Percentiles rank a stretch among this genome's conserved stretches.
These are phyloP conservation scores for Zaprionus ornatus DNA, from an alignment of 1,140 invertebrate genomes.

Conservation along the genomic window DNA sequence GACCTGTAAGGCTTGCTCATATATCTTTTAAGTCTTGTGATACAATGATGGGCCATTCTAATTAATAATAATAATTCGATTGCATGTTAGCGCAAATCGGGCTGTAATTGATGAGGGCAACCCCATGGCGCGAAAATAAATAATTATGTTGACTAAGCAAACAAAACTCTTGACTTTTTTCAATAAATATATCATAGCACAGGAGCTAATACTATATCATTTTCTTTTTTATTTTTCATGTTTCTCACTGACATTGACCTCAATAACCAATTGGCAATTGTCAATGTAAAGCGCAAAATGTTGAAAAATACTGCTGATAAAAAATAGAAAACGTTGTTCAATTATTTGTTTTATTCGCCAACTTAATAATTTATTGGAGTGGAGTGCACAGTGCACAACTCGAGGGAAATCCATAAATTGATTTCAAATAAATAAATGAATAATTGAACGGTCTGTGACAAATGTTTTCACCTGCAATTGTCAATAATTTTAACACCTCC, in stretches of 20 bases:
- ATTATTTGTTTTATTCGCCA: constrained; percentile 37
- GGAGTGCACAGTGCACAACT: not conserved
- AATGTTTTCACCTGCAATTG: constrained; percentile 63
- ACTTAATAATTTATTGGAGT: constrained; percentile 59
- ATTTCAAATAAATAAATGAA: constrained; percentile 49
- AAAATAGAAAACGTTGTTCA: constrained; percentile 22
- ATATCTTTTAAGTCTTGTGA: constrained; percentile 77
- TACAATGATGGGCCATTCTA: constrained; percentile 71
- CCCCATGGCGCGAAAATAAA: constrained; percentile 36
- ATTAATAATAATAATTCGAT: constrained; percentile 74
- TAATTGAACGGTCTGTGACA: constrained; percentile 61
- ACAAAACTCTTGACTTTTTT: constrained; percentile 32
- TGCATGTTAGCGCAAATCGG: constrained; percentile 54
- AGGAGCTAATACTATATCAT: constrained; percentile 11
- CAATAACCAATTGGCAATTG: constrained; percentile 41
- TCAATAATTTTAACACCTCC: constrained; percentile 62
- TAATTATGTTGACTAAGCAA: constrained; percentile 30
- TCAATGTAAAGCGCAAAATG: constrained; percentile 43
- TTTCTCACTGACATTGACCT: constrained; percentile 63
- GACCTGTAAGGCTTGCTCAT: constrained; percentile 15
- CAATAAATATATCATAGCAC: constrained; percentile 3
- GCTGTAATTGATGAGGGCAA: constrained; percentile 57
- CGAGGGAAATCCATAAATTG: not conserved
- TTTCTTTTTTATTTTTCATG: not conserved
- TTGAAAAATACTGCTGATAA: constrained; percentile 43